Evolutionary conservation across 2,113 vertebrate genomes (phyloP).

Genomic region (Mesembrinibis cayennensis): DNA sequence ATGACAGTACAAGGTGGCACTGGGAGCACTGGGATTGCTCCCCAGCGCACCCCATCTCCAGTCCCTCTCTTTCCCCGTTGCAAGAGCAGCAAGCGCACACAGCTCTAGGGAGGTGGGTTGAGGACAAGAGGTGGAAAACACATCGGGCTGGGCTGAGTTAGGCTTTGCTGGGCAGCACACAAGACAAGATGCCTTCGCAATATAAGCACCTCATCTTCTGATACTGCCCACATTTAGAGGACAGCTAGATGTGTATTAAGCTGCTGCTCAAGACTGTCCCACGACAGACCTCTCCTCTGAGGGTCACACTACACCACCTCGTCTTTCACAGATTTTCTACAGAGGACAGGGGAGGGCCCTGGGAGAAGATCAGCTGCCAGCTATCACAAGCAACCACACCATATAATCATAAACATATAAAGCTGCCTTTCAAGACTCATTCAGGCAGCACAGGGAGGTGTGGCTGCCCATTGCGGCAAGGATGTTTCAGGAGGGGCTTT

Average conservation of each 20-base stretch:
- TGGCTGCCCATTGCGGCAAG: neutral
- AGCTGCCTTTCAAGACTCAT: neutral
- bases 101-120: neutral
- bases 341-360: neutral
- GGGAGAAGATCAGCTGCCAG: neutral
- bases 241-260: neutral
- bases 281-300: neutral
- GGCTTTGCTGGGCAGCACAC: neutral
- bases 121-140: neutral
- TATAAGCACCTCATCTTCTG: neutral
- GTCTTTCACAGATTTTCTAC: neutral
- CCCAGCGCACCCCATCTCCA: neutral
- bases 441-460: neutral
- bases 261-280: neutral
- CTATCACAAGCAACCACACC: neutral
- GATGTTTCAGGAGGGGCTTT: neutral
- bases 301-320: neutral
- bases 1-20: neutral
- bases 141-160: neutral
- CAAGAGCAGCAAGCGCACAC: neutral
- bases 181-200: neutral
- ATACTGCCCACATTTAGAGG: neutral
- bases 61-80: neutral
- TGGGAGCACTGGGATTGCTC: neutral
- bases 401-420: accelerated